A percentile compares a stretch with the other conserved stretches of the same genome.
phyloP scores from a whole-genome alignment of 2,113 vertebrate genomes.

The Clarias magur region DNA sequence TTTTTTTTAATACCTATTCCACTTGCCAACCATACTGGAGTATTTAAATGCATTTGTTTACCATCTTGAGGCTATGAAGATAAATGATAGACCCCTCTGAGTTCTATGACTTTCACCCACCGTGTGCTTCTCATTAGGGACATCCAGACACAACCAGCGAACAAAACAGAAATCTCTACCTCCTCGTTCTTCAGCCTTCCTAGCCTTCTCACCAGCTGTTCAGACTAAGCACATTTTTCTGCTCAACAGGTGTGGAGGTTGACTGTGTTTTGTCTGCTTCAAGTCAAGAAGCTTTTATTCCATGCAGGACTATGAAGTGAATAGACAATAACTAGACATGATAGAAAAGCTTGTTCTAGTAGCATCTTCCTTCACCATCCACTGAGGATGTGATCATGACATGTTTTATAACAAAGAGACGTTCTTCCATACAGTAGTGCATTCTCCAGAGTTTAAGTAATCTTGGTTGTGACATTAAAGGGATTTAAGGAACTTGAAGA shows the following conservation, averaged over 20 bases:
- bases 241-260: constrained; percentile 6
- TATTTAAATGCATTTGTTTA: constrained; percentile 45
- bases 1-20: background rate
- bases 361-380: constrained; percentile 1
- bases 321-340: background rate
- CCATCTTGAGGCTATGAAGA: constrained; percentile 19
- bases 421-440: background rate
- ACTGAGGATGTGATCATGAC: constrained; percentile 8
- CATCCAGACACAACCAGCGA: constrained; percentile 9
- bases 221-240: background rate
- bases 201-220: background rate
- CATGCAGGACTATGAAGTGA: background rate
- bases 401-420: constrained; percentile 19
- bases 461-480: background rate
- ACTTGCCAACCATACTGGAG: constrained; percentile 11
- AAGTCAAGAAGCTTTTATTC: constrained; percentile 7
- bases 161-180: background rate
- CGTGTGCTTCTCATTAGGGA: constrained; percentile 32
- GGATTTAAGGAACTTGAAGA: constrained; percentile 12
- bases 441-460: constrained; percentile 8
- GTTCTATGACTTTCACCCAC: constrained; percentile 10
- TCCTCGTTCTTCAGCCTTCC: background rate
- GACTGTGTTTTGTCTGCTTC: constrained; percentile 20
- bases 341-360: background rate
- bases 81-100: constrained; percentile 14